A percentile compares a stretch with the other conserved stretches of the same genome.
Evolutionary conservation across 2,113 vertebrate genomes (phyloP).

Genomic region (Cyanoderma ruficeps): DNA sequence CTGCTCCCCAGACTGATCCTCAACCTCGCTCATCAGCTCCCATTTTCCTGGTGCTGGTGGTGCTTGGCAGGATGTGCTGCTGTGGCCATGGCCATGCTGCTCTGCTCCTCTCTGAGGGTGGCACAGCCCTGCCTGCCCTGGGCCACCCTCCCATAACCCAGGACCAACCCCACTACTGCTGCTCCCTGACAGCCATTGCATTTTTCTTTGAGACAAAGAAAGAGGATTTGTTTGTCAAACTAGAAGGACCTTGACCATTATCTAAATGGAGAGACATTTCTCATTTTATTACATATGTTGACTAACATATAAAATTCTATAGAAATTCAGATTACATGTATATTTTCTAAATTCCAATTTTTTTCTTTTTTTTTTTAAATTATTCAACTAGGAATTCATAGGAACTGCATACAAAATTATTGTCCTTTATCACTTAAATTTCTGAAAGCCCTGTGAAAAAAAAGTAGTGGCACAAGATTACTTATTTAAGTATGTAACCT

Average conservation of each 20-base stretch:
- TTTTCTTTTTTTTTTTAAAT: background rate
- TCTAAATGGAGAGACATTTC: background rate
- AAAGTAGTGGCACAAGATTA: background rate
- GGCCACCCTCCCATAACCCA: background rate
- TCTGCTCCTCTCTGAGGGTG: background rate
- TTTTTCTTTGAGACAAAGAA: background rate
- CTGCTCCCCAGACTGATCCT: background rate
- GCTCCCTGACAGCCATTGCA: background rate
- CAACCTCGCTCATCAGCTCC: rapidly evolving
- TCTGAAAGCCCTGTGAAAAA: background rate
- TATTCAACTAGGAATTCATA: background rate
- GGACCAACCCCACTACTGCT: background rate
- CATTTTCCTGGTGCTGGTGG: rapidly evolving
- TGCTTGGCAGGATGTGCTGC: background rate
- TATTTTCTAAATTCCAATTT: background rate
- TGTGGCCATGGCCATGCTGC: rapidly evolving
- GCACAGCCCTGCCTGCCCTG: background rate
- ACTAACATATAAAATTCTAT: background rate
- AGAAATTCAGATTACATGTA: background rate
- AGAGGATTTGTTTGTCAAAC: background rate
- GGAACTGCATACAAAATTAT: background rate
- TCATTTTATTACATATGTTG: background rate
- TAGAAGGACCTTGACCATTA: background rate
- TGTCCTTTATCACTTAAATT: background rate
- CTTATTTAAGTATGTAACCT: background rate